Percentiles rank a stretch among this genome's conserved stretches.
These are phyloP conservation scores for Cyprinus carpio DNA, from an alignment of 2,113 vertebrate species.

Conservation along the genomic window DNA sequence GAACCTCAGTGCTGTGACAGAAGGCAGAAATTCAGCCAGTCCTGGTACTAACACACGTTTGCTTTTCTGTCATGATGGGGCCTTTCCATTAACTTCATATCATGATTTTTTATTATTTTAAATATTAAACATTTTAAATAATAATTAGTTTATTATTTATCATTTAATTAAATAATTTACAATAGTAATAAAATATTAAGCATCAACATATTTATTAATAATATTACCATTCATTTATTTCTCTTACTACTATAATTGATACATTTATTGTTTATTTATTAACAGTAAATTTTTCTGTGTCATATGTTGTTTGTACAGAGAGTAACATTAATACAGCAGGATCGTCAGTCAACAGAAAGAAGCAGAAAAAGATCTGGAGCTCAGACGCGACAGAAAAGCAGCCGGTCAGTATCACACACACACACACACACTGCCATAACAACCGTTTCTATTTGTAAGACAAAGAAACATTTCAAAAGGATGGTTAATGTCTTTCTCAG, in stretches of 20 bases:
- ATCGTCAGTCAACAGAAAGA: slow-evolving; percentile 59
- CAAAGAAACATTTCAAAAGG: not conserved
- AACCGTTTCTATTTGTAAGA: not conserved
- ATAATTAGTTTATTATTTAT: not conserved
- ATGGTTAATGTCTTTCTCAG: slow-evolving; percentile 27
- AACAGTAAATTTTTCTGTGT: not conserved
- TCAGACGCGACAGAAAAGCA: slow-evolving; percentile 61
- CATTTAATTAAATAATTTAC: not conserved
- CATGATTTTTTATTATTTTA: too few relatives aligned
- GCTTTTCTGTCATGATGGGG: not conserved
- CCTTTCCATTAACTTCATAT: not conserved
- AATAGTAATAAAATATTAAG: not conserved
- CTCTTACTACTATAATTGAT: not conserved
- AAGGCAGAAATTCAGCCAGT: slow-evolving; percentile 64
- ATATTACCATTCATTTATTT: not conserved
- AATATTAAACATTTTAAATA: too few relatives aligned
- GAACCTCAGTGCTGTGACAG: slow-evolving; percentile 63
- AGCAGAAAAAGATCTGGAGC: slow-evolving; percentile 57
- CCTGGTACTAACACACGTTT: slow-evolving; percentile 60
- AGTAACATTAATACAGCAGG: slow-evolving; percentile 61
- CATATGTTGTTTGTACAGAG: slow-evolving; percentile 61
- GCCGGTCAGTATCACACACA: slow-evolving; percentile 61
- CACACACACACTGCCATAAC: too few relatives aligned
- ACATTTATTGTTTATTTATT: not conserved
- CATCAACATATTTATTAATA: not conserved